Percentiles rank a stretch among this genome's conserved stretches.
These are phyloP conservation scores for Tethya wilhelma DNA, from an alignment of 37 sponge, comb jelly and placozoan genomes.

Conservation along the genomic window DNA sequence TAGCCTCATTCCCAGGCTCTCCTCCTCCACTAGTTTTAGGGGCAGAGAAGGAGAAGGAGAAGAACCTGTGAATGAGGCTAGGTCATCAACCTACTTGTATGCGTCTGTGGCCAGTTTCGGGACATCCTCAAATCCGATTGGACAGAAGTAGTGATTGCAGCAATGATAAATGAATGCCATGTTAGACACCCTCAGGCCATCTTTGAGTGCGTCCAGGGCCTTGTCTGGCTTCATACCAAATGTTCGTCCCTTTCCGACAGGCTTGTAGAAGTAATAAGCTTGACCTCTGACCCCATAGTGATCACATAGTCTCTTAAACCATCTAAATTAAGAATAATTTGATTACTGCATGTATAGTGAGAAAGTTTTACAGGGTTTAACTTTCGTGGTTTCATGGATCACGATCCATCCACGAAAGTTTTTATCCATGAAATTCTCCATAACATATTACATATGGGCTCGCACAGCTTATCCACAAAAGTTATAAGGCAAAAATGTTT, in stretches of 20 bases:
- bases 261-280: constrained; percentile 85
- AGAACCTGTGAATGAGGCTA: no score
- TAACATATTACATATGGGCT: no score
- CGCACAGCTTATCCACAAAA: no score
- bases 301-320: constrained; percentile 70
- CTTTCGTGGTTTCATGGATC: no score
- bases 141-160: constrained; percentile 89
- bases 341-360: not conserved
- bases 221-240: constrained; percentile 54
- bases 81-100: constrained; percentile 72
- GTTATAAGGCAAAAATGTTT: no score
- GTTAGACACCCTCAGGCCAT: constrained; percentile 53
- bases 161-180: constrained; percentile 86
- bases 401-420: no score
- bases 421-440: no score
- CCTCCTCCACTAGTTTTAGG: not conserved
- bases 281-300: constrained; percentile 61
- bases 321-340: constrained; percentile 33
- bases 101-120: constrained; percentile 67
- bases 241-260: constrained; percentile 70
- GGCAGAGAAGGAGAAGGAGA: no score
- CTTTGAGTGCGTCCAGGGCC: constrained; percentile 74
- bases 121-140: constrained; percentile 86
- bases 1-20: not conserved
- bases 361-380: no score